A percentile compares a stretch with the other conserved stretches of the same genome.
phyloP scores from a whole-genome alignment of 2,797 vertebrate species.

The Todus mexicanus region DNA sequence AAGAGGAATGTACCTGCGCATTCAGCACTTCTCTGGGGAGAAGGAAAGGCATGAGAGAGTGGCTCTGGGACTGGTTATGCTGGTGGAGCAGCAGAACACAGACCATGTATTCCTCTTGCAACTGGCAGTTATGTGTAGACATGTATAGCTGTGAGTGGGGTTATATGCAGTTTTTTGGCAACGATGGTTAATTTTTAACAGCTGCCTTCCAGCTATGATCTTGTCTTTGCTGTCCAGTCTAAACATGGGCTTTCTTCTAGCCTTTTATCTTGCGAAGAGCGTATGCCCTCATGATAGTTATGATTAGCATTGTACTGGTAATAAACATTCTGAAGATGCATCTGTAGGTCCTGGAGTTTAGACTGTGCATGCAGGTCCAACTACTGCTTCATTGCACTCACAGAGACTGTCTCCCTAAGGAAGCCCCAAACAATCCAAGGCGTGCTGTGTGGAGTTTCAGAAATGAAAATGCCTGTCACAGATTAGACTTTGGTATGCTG shows the following conservation, averaged over 20 bases:
- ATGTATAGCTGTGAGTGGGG: not conserved
- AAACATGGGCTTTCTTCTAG: not conserved
- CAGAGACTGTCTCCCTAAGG: not conserved
- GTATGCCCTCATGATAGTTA: not conserved
- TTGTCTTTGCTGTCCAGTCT: not conserved
- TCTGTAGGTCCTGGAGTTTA: not conserved
- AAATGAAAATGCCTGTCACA: not conserved
- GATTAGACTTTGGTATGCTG: not conserved
- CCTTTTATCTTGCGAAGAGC: not conserved
- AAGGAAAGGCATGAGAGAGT: not conserved
- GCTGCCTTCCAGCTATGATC: not conserved
- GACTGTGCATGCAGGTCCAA: not conserved
- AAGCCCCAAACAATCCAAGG: not conserved
- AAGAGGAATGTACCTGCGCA: not conserved
- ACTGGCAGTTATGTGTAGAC: not conserved
- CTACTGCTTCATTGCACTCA: fast-evolving
- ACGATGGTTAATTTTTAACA: constrained; percentile 26
- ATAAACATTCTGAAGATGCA: not conserved
- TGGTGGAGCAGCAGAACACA: not conserved
- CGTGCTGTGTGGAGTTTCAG: not conserved
- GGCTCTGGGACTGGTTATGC: not conserved
- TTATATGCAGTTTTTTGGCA: not conserved
- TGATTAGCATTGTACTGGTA: not conserved
- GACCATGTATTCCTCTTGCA: not conserved
- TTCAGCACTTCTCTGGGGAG: not conserved